Evolutionary conservation across 2,797 vertebrate genomes (phyloP).

Genomic region (Sardinella longiceps): DNA sequence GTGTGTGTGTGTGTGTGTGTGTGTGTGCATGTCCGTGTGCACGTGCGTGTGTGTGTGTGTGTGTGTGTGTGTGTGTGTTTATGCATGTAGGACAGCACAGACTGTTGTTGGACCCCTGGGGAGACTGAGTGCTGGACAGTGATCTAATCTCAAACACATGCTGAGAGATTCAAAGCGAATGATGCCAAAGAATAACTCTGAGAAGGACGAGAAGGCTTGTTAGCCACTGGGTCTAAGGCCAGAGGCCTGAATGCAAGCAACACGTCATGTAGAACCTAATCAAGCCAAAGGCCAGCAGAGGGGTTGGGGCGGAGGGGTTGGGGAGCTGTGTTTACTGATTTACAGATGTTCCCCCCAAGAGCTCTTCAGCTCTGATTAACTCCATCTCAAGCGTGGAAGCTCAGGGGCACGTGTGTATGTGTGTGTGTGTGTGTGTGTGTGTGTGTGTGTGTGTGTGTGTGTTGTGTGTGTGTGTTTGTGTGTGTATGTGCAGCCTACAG

Average conservation of each 20-base stretch:
- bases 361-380: conserved; percentile 12
- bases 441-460: not conserved
- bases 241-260: not conserved
- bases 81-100: conserved; percentile 11
- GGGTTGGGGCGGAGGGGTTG: not conserved
- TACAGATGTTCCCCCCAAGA: conserved; percentile 21
- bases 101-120: not conserved
- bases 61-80: not conserved
- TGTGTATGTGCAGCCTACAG: not conserved
- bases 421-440: not conserved
- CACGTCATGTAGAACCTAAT: conserved; percentile 7
- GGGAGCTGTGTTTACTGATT: conserved; percentile 6
- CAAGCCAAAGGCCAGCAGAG: not conserved
- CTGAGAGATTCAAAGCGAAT: not conserved
- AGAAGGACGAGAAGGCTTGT: not conserved
- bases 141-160: conserved; percentile 16
- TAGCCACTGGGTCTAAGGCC: not conserved
- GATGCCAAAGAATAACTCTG: not conserved
- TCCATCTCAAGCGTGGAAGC: not conserved
- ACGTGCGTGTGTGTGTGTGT: not conserved
- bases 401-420: not conserved
- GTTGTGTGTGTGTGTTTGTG: conserved; percentile 14
- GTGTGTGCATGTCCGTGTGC: not conserved
- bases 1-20: not conserved
- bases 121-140: not conserved